Evolutionary conservation across 2,113 vertebrate species (phyloP), one percentile per base, ranked within the genome.

Genomic region (Scomber scombrus): DNA sequence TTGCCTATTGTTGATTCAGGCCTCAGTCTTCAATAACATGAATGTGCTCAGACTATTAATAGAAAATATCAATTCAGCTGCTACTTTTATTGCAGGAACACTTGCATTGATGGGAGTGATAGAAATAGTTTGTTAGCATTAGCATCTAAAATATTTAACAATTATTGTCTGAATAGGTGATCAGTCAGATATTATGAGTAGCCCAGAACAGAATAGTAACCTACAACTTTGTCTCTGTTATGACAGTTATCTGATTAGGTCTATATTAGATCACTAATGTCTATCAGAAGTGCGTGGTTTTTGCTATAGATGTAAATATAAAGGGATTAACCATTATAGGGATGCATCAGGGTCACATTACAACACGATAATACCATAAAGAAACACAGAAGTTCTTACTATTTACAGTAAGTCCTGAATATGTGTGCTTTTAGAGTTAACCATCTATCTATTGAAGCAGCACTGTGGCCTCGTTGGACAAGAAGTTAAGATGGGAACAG

Each of bases 1-100:
- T 49, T 66, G n/a, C 63, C 40, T 31, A 19, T 56, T 75, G 87
- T 75, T 26, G 45, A 88, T 11, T 54, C 55, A 57, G 34, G 21
- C 19, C 55, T 65, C 19, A 6, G 18, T 29, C 1, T 26, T 61
- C n/a, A 81, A 64, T 26, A 26, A 26, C 34, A 56, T 69, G 18
- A 54, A 57, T 65, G 45, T 51, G 43, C 72, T 46, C 0, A 75
- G 58, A 65, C 70, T 57, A 72, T 81, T 67, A 62, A 80, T 56
- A 79, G 72, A 60, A 26, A 49, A 34, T 43, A 49, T 81, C 57
- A 70, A 49, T 64, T 75, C 55, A 19, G 34, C 18, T 2, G 5
- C 5, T 43, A 51, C 63, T 73, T 70, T 67, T 52, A 75, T 56
- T 80, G 47, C 11, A 70, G 18, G 64, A 58, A 26, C 7, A 18